Percentiles rank a stretch among this genome's conserved stretches.
phyloP scores from a whole-genome alignment of 2,113 vertebrate species.

The Eulacestoma nigropectus region DNA sequence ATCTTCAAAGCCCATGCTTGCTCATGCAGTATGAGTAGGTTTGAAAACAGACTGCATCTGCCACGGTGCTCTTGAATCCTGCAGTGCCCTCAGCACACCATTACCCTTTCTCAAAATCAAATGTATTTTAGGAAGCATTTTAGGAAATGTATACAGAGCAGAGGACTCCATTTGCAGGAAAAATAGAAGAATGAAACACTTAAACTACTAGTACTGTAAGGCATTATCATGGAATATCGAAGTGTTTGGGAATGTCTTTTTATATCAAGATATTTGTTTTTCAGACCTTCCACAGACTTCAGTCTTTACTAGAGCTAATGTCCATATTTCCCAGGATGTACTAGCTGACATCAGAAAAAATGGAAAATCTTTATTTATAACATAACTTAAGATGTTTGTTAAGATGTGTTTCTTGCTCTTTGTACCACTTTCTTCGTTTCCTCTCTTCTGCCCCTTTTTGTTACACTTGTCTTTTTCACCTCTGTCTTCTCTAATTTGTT shows the following conservation, averaged over 20 bases:
- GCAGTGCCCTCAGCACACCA: background rate
- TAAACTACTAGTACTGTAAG: background rate
- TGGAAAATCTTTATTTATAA: background rate
- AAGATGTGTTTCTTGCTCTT: background rate
- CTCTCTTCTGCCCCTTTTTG: background rate
- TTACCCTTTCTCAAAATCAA: background rate
- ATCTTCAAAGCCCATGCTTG: background rate
- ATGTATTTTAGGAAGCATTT: background rate
- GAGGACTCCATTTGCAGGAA: background rate
- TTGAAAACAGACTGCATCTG: background rate
- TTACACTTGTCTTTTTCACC: constrained; percentile 6
- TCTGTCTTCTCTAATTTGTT: constrained; percentile 23
- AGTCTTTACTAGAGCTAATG: background rate
- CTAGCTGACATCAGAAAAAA: background rate
- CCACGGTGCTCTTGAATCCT: background rate
- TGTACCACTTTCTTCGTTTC: background rate
- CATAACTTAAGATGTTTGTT: background rate
- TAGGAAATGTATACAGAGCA: background rate
- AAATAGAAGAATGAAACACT: background rate
- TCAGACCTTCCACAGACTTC: background rate
- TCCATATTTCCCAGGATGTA: background rate
- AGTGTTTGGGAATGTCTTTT: background rate
- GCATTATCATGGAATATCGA: background rate
- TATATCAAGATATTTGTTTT: background rate
- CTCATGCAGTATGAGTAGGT: background rate